Conservation (phyloP, 1,140 invertebrate species). For the Pygmarrhopalites habei region DNA sequence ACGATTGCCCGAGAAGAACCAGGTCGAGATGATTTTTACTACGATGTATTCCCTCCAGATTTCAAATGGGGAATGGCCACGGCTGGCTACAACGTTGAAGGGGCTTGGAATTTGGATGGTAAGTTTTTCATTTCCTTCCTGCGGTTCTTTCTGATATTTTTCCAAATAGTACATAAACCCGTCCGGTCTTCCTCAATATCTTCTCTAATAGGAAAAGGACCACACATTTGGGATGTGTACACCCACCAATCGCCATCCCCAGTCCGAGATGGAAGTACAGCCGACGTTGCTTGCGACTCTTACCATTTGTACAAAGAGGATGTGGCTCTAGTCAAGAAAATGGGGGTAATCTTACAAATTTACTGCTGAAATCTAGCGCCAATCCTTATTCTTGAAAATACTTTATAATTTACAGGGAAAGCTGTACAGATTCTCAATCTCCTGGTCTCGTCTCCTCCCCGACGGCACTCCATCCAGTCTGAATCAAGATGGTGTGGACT, state of each 20-base stretch:
- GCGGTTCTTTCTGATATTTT: no score
- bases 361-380: neutral
- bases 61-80: no score
- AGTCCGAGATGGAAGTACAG: conserved; percentile 44
- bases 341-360: conserved; percentile 39
- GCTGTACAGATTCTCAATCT: conserved; percentile 11
- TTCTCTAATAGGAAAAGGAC: conserved; percentile 22
- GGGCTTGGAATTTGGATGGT: no score
- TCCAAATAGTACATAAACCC: no score
- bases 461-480: conserved; percentile 47
- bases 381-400: conserved; percentile 4
- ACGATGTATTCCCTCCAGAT: no score
- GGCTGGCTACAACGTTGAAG: no score
- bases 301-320: conserved; percentile 33
- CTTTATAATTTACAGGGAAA: neutral
- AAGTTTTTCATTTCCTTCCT: no score
- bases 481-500: conserved; percentile 55
- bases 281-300: conserved; percentile 25
- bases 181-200: no score
- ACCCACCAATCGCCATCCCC: conserved; percentile 27
- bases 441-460: conserved; percentile 16
- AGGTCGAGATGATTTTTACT: no score
- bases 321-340: conserved; percentile 28
- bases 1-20: no score
- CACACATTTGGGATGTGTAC: conserved; percentile 19